These are phyloP conservation scores for Pithys albifrons DNA, from an alignment of 2,113 vertebrate species.

Conservation along the genomic window DNA sequence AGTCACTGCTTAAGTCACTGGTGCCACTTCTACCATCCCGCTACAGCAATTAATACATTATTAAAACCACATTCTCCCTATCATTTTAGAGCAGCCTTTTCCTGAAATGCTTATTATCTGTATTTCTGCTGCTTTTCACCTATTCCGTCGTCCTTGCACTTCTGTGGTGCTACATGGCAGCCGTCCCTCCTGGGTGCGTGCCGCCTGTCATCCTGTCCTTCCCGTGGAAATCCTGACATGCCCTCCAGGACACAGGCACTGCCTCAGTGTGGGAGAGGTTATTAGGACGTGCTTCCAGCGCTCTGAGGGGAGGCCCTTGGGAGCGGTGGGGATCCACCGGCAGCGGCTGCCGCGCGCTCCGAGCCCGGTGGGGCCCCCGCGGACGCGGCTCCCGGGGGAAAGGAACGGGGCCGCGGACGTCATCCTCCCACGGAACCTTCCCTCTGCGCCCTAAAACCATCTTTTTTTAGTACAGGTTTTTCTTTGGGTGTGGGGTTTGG, in stretches of 20 bases:
- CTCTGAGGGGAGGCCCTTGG: not conserved
- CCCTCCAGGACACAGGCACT: fast-evolving
- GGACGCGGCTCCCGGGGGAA: too few species aligned
- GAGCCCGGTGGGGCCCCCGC: too few species aligned
- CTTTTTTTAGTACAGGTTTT: too few species aligned
- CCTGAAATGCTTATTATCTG: not conserved
- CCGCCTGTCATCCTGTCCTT: not conserved
- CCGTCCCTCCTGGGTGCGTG: not conserved
- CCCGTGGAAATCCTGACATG: fast-evolving
- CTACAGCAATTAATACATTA: not conserved
- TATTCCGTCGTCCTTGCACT: fast-evolving
- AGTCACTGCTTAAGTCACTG: not conserved
- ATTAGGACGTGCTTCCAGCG: fast-evolving
- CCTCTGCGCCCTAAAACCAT: not conserved
- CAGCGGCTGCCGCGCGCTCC: not conserved
- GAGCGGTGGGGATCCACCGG: too few species aligned
- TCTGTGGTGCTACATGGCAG: fast-evolving
- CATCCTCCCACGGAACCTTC: not conserved
- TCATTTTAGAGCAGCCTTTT: not conserved
- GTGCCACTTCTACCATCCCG: not conserved
- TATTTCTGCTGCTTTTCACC: not conserved
- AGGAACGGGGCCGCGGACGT: not conserved
- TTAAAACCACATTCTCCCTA: not conserved
- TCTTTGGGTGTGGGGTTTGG: not conserved
- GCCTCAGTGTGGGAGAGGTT: not conserved